Evolutionary conservation across 2,888 invertebrate genomes (phyloP).

Genomic region (Ichneumon xanthorius): DNA sequence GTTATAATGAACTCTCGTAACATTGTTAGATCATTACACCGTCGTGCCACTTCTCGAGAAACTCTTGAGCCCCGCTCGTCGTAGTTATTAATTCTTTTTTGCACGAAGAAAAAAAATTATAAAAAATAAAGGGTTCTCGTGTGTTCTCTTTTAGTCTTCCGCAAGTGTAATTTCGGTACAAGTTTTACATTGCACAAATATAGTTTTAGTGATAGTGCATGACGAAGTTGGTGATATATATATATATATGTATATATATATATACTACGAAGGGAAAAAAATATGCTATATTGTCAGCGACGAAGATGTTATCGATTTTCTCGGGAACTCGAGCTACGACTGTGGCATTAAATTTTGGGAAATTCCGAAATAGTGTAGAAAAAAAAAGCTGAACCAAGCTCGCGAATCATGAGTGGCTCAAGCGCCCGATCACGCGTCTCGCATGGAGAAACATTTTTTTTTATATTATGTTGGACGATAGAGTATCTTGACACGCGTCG

Average conservation of each 20-base stretch:
- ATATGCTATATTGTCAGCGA: slow-evolving; percentile 21
- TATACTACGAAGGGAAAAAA: neutral
- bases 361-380: neutral
- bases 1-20: slow-evolving; percentile 35
- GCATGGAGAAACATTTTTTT: neutral
- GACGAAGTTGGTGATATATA: slow-evolving; percentile 49
- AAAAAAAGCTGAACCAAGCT: neutral
- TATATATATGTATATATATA: slow-evolving; percentile 33
- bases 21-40: slow-evolving; percentile 20
- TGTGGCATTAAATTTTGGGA: neutral
- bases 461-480: slow-evolving; percentile 5
- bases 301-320: slow-evolving; percentile 31
- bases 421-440: slow-evolving; percentile 14
- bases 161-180: slow-evolving; percentile 36
- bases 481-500: slow-evolving; percentile 23
- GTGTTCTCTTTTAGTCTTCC: slow-evolving; percentile 63
- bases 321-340: neutral
- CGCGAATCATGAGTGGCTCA: slow-evolving; percentile 17
- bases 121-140: slow-evolving; percentile 21
- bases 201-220: slow-evolving; percentile 53
- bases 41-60: slow-evolving; percentile 52
- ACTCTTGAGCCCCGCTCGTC: neutral
- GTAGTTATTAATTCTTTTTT: slow-evolving; percentile 8
- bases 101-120: neutral
- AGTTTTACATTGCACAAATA: slow-evolving; percentile 46